phyloP scores from a whole-genome alignment of 1,140 invertebrate genomes.

The Psix sp. region DNA sequence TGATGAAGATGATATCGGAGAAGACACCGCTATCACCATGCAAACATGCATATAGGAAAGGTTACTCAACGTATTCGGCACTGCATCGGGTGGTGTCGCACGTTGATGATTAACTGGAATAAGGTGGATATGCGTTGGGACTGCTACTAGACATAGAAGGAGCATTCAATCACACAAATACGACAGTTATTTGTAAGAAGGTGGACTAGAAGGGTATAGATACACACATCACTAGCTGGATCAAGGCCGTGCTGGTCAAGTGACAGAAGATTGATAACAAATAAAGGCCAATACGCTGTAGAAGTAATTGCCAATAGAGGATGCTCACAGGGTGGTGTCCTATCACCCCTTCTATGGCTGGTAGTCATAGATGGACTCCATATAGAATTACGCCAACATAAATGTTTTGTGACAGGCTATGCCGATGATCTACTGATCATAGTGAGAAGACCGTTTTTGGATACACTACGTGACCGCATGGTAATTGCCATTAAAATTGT shows the following conservation, averaged over 20 bases:
- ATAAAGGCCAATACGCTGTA: not conserved
- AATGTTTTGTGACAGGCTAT: not conserved
- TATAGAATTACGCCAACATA: not conserved
- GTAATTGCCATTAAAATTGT: too few relatives aligned
- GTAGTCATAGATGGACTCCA: not conserved
- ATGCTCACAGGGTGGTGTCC: not conserved
- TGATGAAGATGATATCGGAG: too few relatives aligned
- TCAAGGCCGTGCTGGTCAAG: not conserved
- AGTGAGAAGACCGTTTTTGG: not conserved
- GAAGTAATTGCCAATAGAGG: not conserved
- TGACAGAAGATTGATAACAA: not conserved
- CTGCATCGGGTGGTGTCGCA: conserved; percentile 14
- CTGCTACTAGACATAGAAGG: too few relatives aligned
- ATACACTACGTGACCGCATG: not conserved
- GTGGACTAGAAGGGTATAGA: too few relatives aligned
- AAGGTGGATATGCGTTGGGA: too few relatives aligned
- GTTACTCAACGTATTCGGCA: conserved; percentile 24
- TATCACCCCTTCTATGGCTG: conserved; percentile 1
- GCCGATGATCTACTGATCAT: conserved; percentile 7
- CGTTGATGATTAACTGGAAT: not conserved
- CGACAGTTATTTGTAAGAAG: too few relatives aligned
- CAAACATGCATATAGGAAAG: conserved; percentile 39
- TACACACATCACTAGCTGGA: too few relatives aligned
- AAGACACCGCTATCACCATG: too few relatives aligned
- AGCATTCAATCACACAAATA: too few relatives aligned